Evolutionary conservation across 2,888 invertebrate species (phyloP), one percentile per base, ranked within the genome.

Genomic region (Agrilus mali): DNA sequence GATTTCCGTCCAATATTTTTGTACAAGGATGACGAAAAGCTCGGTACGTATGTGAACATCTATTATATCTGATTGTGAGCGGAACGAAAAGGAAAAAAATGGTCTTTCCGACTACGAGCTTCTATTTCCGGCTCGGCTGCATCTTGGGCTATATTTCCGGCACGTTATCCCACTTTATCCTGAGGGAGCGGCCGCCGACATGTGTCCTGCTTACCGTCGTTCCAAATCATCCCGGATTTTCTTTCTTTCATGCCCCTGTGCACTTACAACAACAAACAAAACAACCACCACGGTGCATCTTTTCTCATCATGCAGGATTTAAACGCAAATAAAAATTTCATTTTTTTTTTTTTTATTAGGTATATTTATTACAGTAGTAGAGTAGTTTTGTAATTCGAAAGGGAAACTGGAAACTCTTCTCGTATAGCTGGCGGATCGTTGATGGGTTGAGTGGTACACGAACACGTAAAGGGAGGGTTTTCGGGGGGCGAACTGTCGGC

Each of bases 131-230:
- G 64, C 64, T 57, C 58, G 59, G 52, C 55, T 60, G 59, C 58
- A 60, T 63, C 61, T 61, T 56, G 57, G 58, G 59, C 63, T 69
- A 64, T 69, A 71, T 70, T 70, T 73, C 71, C 71, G 70, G 67
- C 63, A 66, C 65, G 67, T 72, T 72, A 72, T 72, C 70, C 70
- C 64, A 63, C 65, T 70, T 72, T 70, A 71, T 70, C 69, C 70
- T 67, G 66, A 64, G 73, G 72, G 71, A 73, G 71, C 69, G 68
- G 70, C 70, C 68, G 60, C 59, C 63, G 65, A 70, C 70, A 69
- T 69, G 68, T 73, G 72, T 75, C 65, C 62, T 60, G 73, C 70
- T 70, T 67, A 73, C 72, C 71, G 71, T 71, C 70, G 68, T 50
- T 52, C 27, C 27, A 53, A 53, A 53, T 54, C 60, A 58, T 50